Base-by-base conservation (phyloP, 2,113 vertebrate genomes). In the Lethenteron camtschaticum region DNA sequence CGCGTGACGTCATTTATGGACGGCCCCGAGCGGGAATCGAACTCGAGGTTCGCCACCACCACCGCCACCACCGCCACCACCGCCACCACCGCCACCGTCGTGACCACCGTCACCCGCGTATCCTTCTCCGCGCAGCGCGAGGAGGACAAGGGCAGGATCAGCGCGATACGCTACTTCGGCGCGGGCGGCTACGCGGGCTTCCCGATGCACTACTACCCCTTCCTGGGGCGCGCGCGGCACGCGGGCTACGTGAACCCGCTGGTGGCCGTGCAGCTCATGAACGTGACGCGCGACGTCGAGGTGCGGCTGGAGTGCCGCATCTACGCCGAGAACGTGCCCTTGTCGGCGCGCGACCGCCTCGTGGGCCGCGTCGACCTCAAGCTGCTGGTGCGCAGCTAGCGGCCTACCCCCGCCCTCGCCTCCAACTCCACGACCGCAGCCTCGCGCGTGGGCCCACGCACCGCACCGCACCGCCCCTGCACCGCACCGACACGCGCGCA, bases 201-300 rank as follows among this genome's bases (percentile, higher is more conserved):
- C 63, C 63, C 63, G 10, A n/a, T 66, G n/a, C 63, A 66, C n/a
- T 66, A 66, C 24, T 66, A 16, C 63, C 63, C 63, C 63, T 66
- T n/a, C n/a, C 24, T 16, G n/a, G n/a, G n/a, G 8, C 9, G 63
- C n/a, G n/a, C n/a, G n/a, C 63, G n/a, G 63, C 63, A 66, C 24
- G 8, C 63, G 9, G 63, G 63, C n/a, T 66, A 66, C 63, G n/a
- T 66, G 63, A 66, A n/a, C 24, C 63, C 63, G 2, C 63, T 66
- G n/a, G 10, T 66, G n/a, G 63, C 63, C 10, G 63, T 66, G 63
- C 63, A 66, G 9, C 24, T 66, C 63, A n/a, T 66, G 24, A 66
- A 66, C 24, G n/a, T 66, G 63, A 66, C 63, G n/a, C 63, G 63
- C 24, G 63, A 24, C 24, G n/a, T 16, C 9, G 63, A 66, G 24